phyloP scores from a whole-genome alignment of 2,888 invertebrate species.

The Drosophila vallismaia region DNA sequence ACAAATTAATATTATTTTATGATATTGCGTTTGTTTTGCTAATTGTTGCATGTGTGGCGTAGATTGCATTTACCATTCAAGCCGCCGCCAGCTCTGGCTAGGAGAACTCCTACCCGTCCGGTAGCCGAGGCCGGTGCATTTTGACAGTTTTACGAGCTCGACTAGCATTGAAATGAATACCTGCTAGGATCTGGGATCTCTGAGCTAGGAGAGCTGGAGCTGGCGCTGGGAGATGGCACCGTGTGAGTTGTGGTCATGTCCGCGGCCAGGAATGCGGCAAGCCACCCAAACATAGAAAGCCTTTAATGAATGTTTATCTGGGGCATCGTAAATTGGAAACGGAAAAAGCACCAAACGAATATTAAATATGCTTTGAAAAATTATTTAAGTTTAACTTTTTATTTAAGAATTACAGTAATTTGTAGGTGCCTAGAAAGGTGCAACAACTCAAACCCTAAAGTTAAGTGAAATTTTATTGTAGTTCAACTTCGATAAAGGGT shows the following conservation, averaged over 20 bases:
- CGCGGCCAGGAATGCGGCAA: conserved; percentile 67
- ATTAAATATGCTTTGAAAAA: not conserved
- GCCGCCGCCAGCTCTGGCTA: conserved; percentile 42
- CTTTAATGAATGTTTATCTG: conserved; percentile 69
- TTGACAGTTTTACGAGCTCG: conserved; percentile 80
- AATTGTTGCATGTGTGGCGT: conserved; percentile 79
- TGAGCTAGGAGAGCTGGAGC: conserved; percentile 15
- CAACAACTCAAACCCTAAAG: too few species aligned
- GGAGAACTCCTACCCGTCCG: conserved; percentile 49
- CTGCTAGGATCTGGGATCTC: conserved; percentile 43
- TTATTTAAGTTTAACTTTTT: not conserved
- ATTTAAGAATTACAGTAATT: too few species aligned
- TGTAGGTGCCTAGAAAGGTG: too few species aligned
- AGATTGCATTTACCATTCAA: conserved; percentile 70
- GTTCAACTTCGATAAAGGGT: too few species aligned
- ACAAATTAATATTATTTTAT: conserved; percentile 80
- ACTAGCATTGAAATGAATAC: conserved; percentile 76
- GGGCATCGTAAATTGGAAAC: conserved; percentile 58
- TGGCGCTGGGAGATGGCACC: conserved; percentile 25
- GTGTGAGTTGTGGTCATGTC: conserved; percentile 73
- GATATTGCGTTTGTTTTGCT: conserved; percentile 80
- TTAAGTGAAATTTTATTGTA: too few species aligned
- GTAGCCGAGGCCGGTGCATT: conserved; percentile 77
- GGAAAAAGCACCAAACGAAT: conserved; percentile 17
- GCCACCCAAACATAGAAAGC: conserved; percentile 75